Evolutionary conservation across 2,797 vertebrate genomes (phyloP).

Genomic region (Micropoecilia bifurca): DNA sequence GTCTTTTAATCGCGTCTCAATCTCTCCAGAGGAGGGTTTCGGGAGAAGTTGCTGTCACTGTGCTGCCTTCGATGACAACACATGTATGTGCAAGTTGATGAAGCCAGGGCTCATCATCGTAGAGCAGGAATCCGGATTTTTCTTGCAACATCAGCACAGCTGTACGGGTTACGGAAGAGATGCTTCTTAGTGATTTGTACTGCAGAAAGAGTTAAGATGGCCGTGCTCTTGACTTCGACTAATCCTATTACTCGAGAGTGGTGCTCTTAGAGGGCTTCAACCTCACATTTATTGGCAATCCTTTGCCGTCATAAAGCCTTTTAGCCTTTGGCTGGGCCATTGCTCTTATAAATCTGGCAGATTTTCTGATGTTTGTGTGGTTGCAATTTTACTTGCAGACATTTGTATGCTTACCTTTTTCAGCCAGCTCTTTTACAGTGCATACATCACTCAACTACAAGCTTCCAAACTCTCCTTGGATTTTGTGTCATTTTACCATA

Average conservation of each 20-base stretch:
- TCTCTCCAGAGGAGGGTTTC: conserved; percentile 14
- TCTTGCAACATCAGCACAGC: conserved; percentile 69
- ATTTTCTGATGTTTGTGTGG: conserved; percentile 69
- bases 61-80: neutral
- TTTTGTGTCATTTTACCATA: conserved; percentile 26
- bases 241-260: conserved; percentile 82
- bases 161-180: conserved; percentile 58
- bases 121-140: conserved; percentile 44
- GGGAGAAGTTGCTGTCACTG: conserved; percentile 1
- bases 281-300: conserved; percentile 84
- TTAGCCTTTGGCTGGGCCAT: conserved; percentile 80
- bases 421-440: conserved; percentile 6
- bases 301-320: conserved; percentile 80
- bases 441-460: conserved; percentile 6
- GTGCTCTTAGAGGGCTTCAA: conserved; percentile 79
- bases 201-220: conserved; percentile 77
- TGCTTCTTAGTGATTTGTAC: conserved; percentile 75
- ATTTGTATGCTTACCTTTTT: conserved; percentile 49
- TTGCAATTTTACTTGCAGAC: conserved; percentile 51
- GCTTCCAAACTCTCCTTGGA: conserved; percentile 20
- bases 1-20: conserved; percentile 22
- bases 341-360: conserved; percentile 73
- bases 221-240: conserved; percentile 75
- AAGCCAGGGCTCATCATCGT: conserved; percentile 29
- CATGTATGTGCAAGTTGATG: conserved; percentile 40